These are phyloP conservation scores for Hydrolagus affinis DNA, from an alignment of 2,113 vertebrate genomes.

Conservation along the genomic window DNA sequence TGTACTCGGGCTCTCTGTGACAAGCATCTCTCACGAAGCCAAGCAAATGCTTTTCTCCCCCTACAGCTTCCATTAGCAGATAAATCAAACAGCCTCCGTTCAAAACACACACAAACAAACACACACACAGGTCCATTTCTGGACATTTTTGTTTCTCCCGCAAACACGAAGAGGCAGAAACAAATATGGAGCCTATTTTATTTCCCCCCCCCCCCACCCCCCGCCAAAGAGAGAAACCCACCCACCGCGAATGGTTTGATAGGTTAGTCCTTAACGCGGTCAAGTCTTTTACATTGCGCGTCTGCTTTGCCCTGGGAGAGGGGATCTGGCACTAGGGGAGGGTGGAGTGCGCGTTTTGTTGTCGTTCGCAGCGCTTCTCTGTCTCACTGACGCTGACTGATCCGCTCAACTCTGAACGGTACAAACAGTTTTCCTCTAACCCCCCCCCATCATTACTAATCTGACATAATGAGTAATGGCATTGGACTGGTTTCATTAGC, in stretches of 20 bases:
- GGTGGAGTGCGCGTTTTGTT: neutral
- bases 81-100: slow-evolving; percentile 10
- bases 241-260: neutral
- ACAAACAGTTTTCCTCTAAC: slow-evolving; percentile 15
- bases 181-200: neutral
- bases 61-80: slow-evolving; percentile 15
- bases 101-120: no score
- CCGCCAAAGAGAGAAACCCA: neutral
- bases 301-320: neutral
- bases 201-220: no score
- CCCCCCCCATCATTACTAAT: slow-evolving; percentile 6
- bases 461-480: slow-evolving; percentile 27
- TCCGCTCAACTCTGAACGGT: neutral
- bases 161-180: neutral
- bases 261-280: slow-evolving; percentile 1
- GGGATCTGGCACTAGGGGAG: neutral
- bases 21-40: neutral
- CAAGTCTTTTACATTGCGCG: neutral
- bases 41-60: slow-evolving; percentile 10
- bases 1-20: neutral
- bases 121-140: no score
- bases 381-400: neutral
- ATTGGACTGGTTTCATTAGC: slow-evolving; percentile 14
- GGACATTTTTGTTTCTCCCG: neutral
- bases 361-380: neutral